A percentile compares a stretch with the other conserved stretches of the same genome.
These are phyloP conservation scores for Acheta domesticus DNA, from an alignment of 2,888 invertebrate genomes.

Conservation along the genomic window DNA sequence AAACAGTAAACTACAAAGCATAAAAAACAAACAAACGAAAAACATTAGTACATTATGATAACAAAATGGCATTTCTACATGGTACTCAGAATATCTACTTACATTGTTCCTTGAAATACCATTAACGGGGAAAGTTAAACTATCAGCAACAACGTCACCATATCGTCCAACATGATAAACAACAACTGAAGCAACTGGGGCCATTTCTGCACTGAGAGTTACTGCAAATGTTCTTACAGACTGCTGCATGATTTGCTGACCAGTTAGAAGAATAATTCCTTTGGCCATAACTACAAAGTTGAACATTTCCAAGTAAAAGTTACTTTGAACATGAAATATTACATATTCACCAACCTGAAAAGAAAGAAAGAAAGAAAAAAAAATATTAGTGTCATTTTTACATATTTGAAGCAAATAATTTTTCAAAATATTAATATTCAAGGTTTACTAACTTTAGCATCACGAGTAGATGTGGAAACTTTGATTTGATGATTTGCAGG, in stretches of 20 bases:
- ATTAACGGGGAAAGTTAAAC: slow-evolving; percentile 94
- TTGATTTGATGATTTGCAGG: slow-evolving; percentile 79
- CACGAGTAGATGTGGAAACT: slow-evolving; percentile 77
- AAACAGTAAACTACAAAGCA: slow-evolving; percentile 66
- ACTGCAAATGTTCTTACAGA: slow-evolving; percentile 77
- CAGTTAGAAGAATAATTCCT: slow-evolving; percentile 81
- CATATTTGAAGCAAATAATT: background rate
- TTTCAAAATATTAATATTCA: background rate
- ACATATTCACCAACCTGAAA: slow-evolving; percentile 86
- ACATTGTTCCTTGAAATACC: slow-evolving; percentile 90
- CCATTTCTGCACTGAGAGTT: slow-evolving; percentile 82
- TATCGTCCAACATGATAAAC: slow-evolving; percentile 81
- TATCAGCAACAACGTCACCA: slow-evolving; percentile 86
- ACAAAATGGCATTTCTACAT: too few relatives aligned
- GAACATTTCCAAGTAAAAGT: slow-evolving; percentile 83
- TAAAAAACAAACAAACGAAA: background rate
- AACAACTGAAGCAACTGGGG: slow-evolving; percentile 85
- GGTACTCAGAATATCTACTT: slow-evolving; percentile 38
- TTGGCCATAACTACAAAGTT: slow-evolving; percentile 90
- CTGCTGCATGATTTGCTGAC: slow-evolving; percentile 79
- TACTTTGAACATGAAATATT: slow-evolving; percentile 88
- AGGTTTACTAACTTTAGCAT: slow-evolving; percentile 61
- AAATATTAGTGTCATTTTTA: background rate
- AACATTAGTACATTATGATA: too few relatives aligned
- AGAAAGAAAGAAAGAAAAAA: background rate